Percentiles rank a stretch among this genome's conserved stretches.
Evolutionary conservation across 64 coral and sea anemone genomes (phyloP).

Genomic region (Pocillopora verrucosa): DNA sequence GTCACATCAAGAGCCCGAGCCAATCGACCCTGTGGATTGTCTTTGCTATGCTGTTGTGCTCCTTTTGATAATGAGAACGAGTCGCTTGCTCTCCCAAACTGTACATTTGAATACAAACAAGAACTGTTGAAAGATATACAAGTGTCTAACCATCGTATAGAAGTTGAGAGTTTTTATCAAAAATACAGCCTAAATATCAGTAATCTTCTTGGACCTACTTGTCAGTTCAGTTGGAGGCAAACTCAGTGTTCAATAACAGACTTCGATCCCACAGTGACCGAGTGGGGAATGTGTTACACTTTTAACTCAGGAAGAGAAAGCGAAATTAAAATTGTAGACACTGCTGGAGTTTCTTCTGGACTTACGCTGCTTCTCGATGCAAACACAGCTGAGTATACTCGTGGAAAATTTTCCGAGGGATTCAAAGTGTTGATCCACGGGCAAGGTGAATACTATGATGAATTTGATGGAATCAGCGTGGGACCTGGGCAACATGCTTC

Average conservation of each 20-base stretch:
- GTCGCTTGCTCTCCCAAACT: slow-evolving; percentile 21
- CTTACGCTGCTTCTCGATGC: slow-evolving; percentile 42
- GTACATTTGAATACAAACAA: slow-evolving; percentile 36
- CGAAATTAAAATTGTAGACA: background rate
- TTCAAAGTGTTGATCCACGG: slow-evolving; percentile 56
- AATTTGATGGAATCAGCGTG: slow-evolving; percentile 59
- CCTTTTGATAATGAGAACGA: background rate
- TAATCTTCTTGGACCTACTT: background rate
- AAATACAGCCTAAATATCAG: slow-evolving; percentile 27
- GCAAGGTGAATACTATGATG: slow-evolving; percentile 59
- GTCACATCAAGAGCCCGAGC: background rate
- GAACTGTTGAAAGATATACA: slow-evolving; percentile 29
- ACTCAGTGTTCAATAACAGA: slow-evolving; percentile 6
- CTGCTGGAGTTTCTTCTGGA: slow-evolving; percentile 37
- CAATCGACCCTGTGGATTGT: slow-evolving; percentile 10
- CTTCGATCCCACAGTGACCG: slow-evolving; percentile 35
- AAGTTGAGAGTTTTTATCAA: slow-evolving; percentile 16
- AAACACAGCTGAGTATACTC: slow-evolving; percentile 10
- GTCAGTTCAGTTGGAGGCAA: background rate
- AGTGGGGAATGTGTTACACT: slow-evolving; percentile 67
- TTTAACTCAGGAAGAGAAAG: slow-evolving; percentile 61
- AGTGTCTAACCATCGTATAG: background rate
- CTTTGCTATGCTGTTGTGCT: slow-evolving; percentile 6
- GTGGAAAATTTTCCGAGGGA: slow-evolving; percentile 46
- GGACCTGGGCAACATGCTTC: slow-evolving; percentile 53